Percentiles rank a stretch among this genome's conserved stretches.
Conservation (phyloP, 30 jellyfish, hydroid and myxozoan genomes). For the Turritopsis dohrnii region DNA sequence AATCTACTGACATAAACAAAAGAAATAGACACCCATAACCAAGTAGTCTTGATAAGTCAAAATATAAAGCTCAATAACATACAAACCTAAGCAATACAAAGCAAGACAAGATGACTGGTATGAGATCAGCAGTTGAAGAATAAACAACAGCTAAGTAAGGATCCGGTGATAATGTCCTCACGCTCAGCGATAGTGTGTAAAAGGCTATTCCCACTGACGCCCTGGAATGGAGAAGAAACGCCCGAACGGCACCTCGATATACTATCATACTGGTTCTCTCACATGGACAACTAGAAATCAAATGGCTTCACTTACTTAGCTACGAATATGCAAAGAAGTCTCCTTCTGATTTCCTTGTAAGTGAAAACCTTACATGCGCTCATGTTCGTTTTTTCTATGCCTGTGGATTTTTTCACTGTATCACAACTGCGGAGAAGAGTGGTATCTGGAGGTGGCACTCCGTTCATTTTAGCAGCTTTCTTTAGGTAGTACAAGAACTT, state of each 20-base stretch:
- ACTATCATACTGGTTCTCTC: no score
- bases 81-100: not conserved
- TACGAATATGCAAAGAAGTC: constrained; percentile 5
- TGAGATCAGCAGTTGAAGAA: not conserved
- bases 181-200: not conserved
- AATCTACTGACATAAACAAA: no score
- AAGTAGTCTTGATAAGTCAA: not conserved
- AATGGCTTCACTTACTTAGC: no score
- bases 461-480: constrained; percentile 16
- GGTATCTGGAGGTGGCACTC: not conserved
- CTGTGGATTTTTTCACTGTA: not conserved
- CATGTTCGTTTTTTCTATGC: not conserved
- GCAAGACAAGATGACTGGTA: constrained; percentile 3
- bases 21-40: no score
- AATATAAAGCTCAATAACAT: not conserved
- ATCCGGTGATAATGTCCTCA: not conserved
- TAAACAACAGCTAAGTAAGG: constrained; percentile 8
- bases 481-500: not conserved
- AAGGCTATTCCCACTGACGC: not conserved
- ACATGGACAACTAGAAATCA: not conserved
- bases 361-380: constrained; percentile 2
- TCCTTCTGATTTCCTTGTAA: not conserved
- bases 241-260: no score
- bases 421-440: not conserved
- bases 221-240: not conserved